Base-by-base conservation (phyloP, 2,888 invertebrate genomes). In the Sphaeridia pumilis region DNA sequence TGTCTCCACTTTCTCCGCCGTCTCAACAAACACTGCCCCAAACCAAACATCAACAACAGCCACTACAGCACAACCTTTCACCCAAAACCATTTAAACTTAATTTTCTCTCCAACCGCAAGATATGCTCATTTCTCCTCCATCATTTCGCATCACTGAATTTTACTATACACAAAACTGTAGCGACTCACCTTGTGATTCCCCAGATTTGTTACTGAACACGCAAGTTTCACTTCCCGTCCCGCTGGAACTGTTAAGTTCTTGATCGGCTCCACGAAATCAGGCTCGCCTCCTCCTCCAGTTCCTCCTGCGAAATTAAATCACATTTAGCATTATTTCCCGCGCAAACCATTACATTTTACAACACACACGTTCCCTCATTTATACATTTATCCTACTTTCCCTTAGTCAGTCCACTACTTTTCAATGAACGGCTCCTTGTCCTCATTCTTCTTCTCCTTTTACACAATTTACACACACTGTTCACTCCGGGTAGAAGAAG, bases 171-270 rank as follows among this genome's bases (percentile, higher is more conserved):
- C 31, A 31, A 31, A 31, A 31, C 31, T 31, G 7, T 7, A 52
- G 25, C n/a, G 17, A 17, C 77, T 74, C 76, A 89, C 90, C 83
- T 89, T 90, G 71, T 86, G 89, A 41, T 84, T 81, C 66, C 88
- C 89, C 57, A 90, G 80, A 73, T 90, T 87, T 72, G 87, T 88
- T 66, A 90, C 90, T 34, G 87, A 85, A 73, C 90, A 90, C 51
- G 87, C 84, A 66, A 90, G 79, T 68, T 84, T 86, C 67, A 89
- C 86, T 71, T 82, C 87, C 65, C 89, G 79, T 61, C 90, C 90
- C 57, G 88, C 87, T 57, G 89, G 84, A 61, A 88, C 87, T 49
- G 89, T 90, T 66, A 87, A 83, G 73, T 90, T 90, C 70, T 87
- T 84, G 67, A 90, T 89, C 67, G 84, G 80, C 71, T 88, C 88